Conservation (phyloP, 1,140 invertebrate species). For the Stegodyphus mimosarum region DNA sequence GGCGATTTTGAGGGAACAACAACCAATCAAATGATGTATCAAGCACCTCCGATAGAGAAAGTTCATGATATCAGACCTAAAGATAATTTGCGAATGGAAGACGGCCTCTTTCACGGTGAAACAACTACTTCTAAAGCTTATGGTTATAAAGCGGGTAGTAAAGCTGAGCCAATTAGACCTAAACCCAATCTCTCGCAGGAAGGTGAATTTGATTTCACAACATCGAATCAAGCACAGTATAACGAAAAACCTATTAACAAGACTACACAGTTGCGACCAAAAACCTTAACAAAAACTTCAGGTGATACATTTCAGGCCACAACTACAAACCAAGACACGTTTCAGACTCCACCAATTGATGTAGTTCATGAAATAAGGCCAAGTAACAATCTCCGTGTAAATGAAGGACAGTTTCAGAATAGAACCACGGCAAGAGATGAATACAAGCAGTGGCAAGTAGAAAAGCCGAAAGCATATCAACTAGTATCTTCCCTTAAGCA, state of each 20-base stretch:
- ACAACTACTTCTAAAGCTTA: constrained; percentile 8
- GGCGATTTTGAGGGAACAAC: constrained; percentile 55
- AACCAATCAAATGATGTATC: constrained; percentile 46
- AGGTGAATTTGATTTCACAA: constrained; percentile 68
- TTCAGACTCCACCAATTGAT: constrained; percentile 12
- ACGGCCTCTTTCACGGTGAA: constrained; percentile 6
- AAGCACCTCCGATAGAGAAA: constrained; percentile 13
- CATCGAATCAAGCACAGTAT: constrained; percentile 59
- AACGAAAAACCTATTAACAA: constrained; percentile 18
- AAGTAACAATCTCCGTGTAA: constrained; percentile 9
- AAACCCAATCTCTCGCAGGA: constrained; percentile 66
- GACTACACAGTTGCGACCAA: constrained; percentile 1
- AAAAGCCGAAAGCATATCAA: constrained; percentile 8
- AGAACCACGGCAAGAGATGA: constrained; percentile 27
- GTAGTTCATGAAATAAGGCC: constrained; percentile 33
- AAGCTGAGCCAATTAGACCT: constrained; percentile 64
- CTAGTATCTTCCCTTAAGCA: constrained; percentile 28
- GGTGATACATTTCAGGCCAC: constrained; percentile 41
- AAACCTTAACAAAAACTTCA: constrained; percentile 28
- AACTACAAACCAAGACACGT: constrained; percentile 46
- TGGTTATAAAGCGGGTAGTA: constrained; percentile 30
- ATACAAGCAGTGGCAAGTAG: constrained; percentile 35
- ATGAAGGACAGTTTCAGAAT: constrained; percentile 8
- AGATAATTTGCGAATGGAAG: constrained; percentile 12
- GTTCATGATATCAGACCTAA: not conserved